Evolutionary conservation across 2,888 invertebrate genomes (phyloP), one percentile per base, ranked within the genome.

Genomic region (Acutogordius australiensis): DNA sequence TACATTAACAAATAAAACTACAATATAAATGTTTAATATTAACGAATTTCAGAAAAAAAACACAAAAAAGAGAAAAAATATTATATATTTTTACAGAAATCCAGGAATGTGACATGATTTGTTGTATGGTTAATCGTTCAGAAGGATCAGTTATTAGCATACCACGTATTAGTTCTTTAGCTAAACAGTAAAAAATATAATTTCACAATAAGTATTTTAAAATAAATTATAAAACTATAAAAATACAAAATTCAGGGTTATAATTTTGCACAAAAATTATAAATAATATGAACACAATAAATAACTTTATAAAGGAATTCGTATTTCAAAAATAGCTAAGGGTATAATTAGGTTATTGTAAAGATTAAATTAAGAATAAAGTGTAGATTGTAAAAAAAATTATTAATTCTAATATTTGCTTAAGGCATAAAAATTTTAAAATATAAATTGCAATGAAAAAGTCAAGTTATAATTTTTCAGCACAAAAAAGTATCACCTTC

Each of bases 81-180:
- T n/a, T n/a, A n/a, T n/a, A n/a, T n/a, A n/a, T n/a, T n/a, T n/a
- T 76, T 74, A 81, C 81, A 62, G 82, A 78, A 67, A 87, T 82
- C 86, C 86, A 86, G 66, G 78, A 79, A 70, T 84, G 82, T 63
- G 76, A 76, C 77, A 84, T 81, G 30, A 94, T 88, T 65, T 87
- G 81, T 63, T 84, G 82, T 66, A 97, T 97, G 1, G 80, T 80
- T 45, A 87, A 74, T 67, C 97, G 76, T 66, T 86, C 79, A 4
- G 81, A 80, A 0, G 94, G 88, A 69, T 94, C 87, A 1, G 91
- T 88, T 65, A 83, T 84, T 21, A 97, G 76, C 81, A 97, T 84
- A 27, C 84, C 84, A 62, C 79, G 79, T 66, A 97, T 97, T 64
- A 97, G 77, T 71, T 87, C 86, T 73, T 94, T 91, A 1, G 94